Evolutionary conservation across 2,888 invertebrate genomes (phyloP), one percentile per base, ranked within the genome.

Genomic region (Listrodromus nycthemerus): DNA sequence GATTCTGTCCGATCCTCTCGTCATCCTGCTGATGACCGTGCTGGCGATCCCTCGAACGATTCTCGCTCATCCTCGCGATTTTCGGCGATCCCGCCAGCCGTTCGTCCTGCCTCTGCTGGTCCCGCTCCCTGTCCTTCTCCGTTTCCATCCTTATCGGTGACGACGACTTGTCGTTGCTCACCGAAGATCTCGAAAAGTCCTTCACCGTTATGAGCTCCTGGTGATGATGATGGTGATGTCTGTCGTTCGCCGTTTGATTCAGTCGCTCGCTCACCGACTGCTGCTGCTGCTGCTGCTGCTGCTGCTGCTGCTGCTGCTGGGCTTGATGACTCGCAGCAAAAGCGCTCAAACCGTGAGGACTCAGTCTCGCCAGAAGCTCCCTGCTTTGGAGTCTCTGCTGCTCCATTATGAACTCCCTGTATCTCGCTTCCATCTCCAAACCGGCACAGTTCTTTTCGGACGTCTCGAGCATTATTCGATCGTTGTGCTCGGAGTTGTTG

Each of bases 371-470:
- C 21, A 92, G 80, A 8, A 93, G 82, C 79, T 92, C 92, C 50
- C 92, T 88, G 71, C 91, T 92, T 69, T 92, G 92, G 19, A 92
- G 81, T 85, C 92, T 89, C 75, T 92, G 92, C 69, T 92, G 92
- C 67, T 92, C 92, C 69, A 91, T 88, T 80, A 92, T 80, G 66
- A 92, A 85, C 50, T 92, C 92, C 0, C 92, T 87, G 76, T 92
- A 92, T 78, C 92, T 90, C 6, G 88, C 89, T 75, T 92, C 92
- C 86, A 92, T 91, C 48, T 92, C 91, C 37, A 90, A 69, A 50
- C 81, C 90, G 1, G 71, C 74, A 45, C 74, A 79, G 67, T 71
- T 84, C 80, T 92, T 92, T 50, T 92, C 92, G 37, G 88, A 83
- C 45, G 83, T 63, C 24, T 83, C 85, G 33, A 82, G 66, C 61